These are phyloP conservation scores for Drosophila siamana DNA, from an alignment of 2,888 invertebrate genomes.

Conservation along the genomic window DNA sequence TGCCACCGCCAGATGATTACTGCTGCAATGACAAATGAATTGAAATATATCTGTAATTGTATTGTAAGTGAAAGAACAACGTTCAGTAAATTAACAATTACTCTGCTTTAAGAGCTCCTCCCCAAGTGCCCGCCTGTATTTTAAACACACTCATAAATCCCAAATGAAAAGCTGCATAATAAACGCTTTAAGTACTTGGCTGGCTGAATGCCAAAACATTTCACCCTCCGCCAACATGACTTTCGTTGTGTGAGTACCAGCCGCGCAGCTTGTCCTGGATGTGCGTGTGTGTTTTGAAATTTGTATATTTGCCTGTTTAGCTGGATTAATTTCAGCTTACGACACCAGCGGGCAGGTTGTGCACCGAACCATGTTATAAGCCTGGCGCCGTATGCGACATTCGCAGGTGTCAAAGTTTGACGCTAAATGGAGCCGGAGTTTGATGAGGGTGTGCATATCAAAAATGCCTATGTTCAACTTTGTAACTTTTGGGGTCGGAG, in stretches of 20 bases:
- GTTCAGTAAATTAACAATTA: constrained; percentile 21
- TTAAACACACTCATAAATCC: constrained; percentile 55
- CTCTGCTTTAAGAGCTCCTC: constrained; percentile 8
- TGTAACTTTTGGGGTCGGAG: not conserved
- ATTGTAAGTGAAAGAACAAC: not conserved
- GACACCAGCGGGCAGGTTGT: constrained; percentile 23
- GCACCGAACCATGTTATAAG: constrained; percentile 40
- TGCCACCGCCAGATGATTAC: constrained; percentile 9
- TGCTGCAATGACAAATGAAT: constrained; percentile 43
- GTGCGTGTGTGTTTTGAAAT: constrained; percentile 14
- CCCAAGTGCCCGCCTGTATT: constrained; percentile 19
- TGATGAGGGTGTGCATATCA: constrained; percentile 14
- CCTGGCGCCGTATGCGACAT: constrained; percentile 44
- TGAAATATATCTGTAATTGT: constrained; percentile 12
- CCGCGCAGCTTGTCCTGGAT: constrained; percentile 1
- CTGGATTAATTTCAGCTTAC: constrained; percentile 47
- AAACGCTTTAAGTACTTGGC: constrained; percentile 60
- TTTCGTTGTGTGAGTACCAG: constrained; percentile 33
- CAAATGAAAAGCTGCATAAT: constrained; percentile 57
- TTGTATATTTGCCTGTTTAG: constrained; percentile 38
- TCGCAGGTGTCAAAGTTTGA: constrained; percentile 44
- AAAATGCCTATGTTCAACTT: constrained; percentile 39
- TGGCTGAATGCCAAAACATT: constrained; percentile 58
- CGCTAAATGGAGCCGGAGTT: constrained; percentile 5
- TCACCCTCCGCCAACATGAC: constrained; percentile 52